Conservation (phyloP, 2,113 vertebrate genomes). For the Pholis gunnellus region DNA sequence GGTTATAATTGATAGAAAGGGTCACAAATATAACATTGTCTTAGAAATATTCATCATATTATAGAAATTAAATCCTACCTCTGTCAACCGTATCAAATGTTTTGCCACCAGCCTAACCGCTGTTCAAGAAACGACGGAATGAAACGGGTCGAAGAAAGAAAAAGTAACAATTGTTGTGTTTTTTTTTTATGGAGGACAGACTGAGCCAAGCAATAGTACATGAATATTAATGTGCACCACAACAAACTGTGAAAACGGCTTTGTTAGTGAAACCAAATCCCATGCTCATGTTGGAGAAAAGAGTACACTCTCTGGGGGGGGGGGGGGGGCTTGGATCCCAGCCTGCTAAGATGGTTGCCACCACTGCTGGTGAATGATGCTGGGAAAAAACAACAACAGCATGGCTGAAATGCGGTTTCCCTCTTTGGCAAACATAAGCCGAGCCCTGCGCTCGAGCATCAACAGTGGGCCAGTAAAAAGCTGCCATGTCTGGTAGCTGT, state of each 20-base stretch:
- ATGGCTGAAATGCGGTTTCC: constrained; percentile 68
- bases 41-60: constrained; percentile 2
- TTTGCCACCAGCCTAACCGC: constrained; percentile 18
- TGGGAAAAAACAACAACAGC: constrained; percentile 57
- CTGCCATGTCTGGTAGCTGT: constrained; percentile 27
- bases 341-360: constrained; percentile 68
- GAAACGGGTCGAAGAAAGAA: constrained; percentile 12
- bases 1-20: background rate
- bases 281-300: constrained; percentile 61
- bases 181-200: constrained; percentile 38
- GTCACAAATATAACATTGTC: background rate
- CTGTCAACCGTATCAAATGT: constrained; percentile 1
- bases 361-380: constrained; percentile 64
- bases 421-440: constrained; percentile 50
- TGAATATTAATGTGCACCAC: constrained; percentile 77
- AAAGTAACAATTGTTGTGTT: constrained; percentile 18
- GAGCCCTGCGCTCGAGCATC: constrained; percentile 21
- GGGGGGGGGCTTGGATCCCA: constrained; percentile 65
- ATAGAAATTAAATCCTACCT: constrained; percentile 16
- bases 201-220: constrained; percentile 52
- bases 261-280: constrained; percentile 79
- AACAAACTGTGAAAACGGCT: constrained; percentile 77
- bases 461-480: constrained; percentile 54
- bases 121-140: constrained; percentile 27
- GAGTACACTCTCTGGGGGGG: constrained; percentile 56